phyloP scores from a whole-genome alignment of 2,113 vertebrate genomes.

The Sula dactylatra region DNA sequence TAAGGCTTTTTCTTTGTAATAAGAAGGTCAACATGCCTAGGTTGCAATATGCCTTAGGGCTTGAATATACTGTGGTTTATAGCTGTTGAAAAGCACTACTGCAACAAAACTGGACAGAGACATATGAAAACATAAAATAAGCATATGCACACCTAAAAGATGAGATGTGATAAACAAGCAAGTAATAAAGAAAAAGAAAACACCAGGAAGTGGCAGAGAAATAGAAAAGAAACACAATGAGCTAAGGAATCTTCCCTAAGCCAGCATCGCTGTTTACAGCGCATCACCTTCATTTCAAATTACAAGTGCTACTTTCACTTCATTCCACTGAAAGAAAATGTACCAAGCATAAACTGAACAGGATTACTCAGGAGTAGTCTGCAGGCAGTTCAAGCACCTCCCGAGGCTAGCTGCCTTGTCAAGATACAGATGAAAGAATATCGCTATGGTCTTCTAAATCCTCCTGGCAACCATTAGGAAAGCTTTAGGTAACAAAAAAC shows the following conservation, averaged over 20 bases:
- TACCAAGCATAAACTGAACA: background rate
- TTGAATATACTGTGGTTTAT: background rate
- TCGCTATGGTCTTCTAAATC: background rate
- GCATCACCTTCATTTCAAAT: background rate
- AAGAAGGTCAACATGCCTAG: background rate
- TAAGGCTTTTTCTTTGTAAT: background rate
- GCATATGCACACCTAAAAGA: background rate
- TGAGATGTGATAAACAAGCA: background rate
- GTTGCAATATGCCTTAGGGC: background rate
- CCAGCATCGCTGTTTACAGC: background rate
- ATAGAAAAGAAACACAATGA: rapidly evolving
- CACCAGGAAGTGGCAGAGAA: background rate
- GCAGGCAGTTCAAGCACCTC: background rate
- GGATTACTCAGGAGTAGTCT: background rate
- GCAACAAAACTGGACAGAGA: background rate
- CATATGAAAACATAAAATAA: background rate
- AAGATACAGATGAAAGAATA: background rate
- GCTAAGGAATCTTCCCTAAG: background rate
- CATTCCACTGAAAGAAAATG: background rate
- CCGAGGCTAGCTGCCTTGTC: background rate
- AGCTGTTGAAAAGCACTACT: background rate
- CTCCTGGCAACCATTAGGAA: background rate
- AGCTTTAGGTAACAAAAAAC: background rate
- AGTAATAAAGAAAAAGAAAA: background rate
- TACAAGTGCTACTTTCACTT: background rate